These are phyloP conservation scores for Subanguina moxae DNA, from an alignment of 1,140 invertebrate genomes.

Conservation along the genomic window DNA sequence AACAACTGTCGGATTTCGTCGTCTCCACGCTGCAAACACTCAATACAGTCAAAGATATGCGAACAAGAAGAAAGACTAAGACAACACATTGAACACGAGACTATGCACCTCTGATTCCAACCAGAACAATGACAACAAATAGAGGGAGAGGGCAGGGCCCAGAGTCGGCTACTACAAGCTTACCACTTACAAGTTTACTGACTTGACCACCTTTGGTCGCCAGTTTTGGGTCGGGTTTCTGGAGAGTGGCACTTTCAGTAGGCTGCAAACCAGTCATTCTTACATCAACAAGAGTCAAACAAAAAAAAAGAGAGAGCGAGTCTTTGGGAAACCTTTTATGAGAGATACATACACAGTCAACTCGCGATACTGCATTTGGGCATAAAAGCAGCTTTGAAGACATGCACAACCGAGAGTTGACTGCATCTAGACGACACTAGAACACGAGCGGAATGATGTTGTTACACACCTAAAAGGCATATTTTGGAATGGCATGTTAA, in stretches of 20 bases:
- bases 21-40: constrained; percentile 36
- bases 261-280: constrained; percentile 26
- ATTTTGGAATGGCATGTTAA: neutral
- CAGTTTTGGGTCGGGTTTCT: constrained; percentile 42
- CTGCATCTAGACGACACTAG: too few relatives aligned
- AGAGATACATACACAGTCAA: too few relatives aligned
- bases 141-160: neutral
- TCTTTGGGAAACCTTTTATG: too few relatives aligned
- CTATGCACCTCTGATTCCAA: too few relatives aligned
- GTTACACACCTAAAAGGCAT: constrained; percentile 1
- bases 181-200: constrained; percentile 41
- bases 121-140: neutral
- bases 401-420: too few relatives aligned
- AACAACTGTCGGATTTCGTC: constrained; percentile 42
- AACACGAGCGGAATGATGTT: too few relatives aligned
- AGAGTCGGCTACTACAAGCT: neutral
- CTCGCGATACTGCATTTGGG: too few relatives aligned
- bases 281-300: too few relatives aligned
- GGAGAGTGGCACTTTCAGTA: constrained; percentile 29
- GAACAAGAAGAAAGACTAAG: neutral
- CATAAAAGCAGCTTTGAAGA: too few relatives aligned
- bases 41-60: neutral
- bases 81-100: neutral
- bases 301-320: too few relatives aligned
- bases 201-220: constrained; percentile 25